A percentile compares a stretch with the other conserved stretches of the same genome.
Evolutionary conservation across 2,888 invertebrate species (phyloP).

Genomic region (Marasmarcha lunaedactyla): DNA sequence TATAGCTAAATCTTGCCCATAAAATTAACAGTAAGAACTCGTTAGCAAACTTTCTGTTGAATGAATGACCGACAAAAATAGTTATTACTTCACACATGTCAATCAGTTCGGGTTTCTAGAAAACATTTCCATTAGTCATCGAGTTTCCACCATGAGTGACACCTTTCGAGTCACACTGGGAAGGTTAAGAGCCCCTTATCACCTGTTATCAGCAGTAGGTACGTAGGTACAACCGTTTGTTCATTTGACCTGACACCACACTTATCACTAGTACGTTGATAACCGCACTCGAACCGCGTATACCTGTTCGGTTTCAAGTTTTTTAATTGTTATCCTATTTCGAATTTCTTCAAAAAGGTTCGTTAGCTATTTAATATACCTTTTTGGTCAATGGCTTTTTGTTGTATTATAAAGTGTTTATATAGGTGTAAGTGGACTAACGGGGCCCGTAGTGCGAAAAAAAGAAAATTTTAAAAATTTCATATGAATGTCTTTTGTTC

Average conservation of each 20-base stretch:
- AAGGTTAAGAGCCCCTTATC: conserved; percentile 70
- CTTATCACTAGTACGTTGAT: conserved; percentile 63
- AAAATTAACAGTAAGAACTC: too few relatives aligned
- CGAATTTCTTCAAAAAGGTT: conserved; percentile 14
- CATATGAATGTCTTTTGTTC: too few relatives aligned
- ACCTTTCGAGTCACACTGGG: conserved; percentile 15
- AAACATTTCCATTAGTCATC: background rate
- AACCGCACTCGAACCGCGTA: conserved; percentile 41
- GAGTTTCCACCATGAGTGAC: background rate
- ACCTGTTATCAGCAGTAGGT: conserved; percentile 41
- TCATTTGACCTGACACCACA: conserved; percentile 69
- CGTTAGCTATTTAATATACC: background rate
- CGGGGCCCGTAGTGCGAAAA: too few relatives aligned
- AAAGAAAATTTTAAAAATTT: too few relatives aligned
- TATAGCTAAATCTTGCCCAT: too few relatives aligned
- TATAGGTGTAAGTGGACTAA: too few relatives aligned
- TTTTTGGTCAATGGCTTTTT: too few relatives aligned
- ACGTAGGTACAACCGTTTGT: conserved; percentile 61
- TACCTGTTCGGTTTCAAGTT: conserved; percentile 54
- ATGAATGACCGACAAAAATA: too few relatives aligned
- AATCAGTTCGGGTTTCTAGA: too few relatives aligned
- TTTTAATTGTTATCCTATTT: conserved; percentile 23
- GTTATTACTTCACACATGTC: too few relatives aligned
- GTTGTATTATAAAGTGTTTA: too few relatives aligned
- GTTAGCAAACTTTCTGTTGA: too few relatives aligned